Base-by-base conservation (phyloP, 37 sponge, comb jelly and placozoan genomes). In the Spongilla lacustris region DNA sequence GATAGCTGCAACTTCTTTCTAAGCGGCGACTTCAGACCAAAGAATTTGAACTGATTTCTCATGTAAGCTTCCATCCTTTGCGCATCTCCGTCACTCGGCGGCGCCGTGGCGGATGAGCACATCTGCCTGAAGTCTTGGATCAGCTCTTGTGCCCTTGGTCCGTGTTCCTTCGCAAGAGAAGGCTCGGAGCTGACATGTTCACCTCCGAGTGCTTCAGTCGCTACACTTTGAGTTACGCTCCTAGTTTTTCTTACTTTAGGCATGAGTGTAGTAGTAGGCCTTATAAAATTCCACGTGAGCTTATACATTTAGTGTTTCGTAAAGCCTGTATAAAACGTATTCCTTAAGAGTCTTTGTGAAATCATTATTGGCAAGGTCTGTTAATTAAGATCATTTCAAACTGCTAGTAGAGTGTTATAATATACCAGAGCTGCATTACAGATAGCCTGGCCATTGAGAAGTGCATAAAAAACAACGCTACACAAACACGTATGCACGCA, bases 31-130 rank as follows among this genome's bases (percentile, higher is more conserved):
- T 85, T 88, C 28, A 92, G 36, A 2, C 93, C 93, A 46, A 79
- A 93, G 79, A 90, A 89, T 21, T 35, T 46, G 73, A 93, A 93
- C 75, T 93, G 83, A 48, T 82, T 83, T 14, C 93, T 66, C 90
- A 93, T 77, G 80, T 93, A 93, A 70, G 86, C 79, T 19, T 67
- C 30, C 75, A 93, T 93, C 22, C 24, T 17, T 25, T 50, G 76
- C 26, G 87, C 90, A 49, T 86, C 25, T 46, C 30, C 84, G 13
- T 10, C 36, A 2, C 26, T 8, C 4, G 8, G 4, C 3, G 38
- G 76, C 8, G 17, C 35, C 4, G 76, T 46, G 30, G 10, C 14
- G 13, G 34, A 37, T 25, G 34, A 0, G 46, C 76, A 75, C 36
- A 75, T 22, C 4, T 75, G n/a, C 23, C 76, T 4, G 38, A 75